A percentile compares a stretch with the other conserved stretches of the same genome.
These are phyloP conservation scores for Xenops minutus DNA, from an alignment of 2,797 vertebrate species.

Conservation along the genomic window DNA sequence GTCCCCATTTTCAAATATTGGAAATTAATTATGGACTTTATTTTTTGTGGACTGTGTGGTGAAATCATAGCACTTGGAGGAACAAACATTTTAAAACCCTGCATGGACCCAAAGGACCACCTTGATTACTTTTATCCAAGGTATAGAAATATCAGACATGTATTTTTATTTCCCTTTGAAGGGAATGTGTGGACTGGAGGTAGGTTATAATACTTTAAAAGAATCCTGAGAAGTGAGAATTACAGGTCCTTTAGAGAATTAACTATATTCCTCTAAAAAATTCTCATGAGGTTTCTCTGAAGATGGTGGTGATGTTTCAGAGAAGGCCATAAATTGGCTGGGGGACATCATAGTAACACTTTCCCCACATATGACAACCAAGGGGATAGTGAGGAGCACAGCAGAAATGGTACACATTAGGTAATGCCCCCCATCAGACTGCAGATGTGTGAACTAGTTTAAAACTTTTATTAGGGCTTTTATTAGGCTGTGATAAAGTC, in stretches of 20 bases:
- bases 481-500: slow-evolving; percentile 74
- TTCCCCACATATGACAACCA: not conserved
- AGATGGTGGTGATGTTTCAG: slow-evolving; percentile 30
- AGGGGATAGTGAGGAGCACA: not conserved
- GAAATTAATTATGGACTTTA: not conserved
- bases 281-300: slow-evolving; percentile 16
- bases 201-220: slow-evolving; percentile 11
- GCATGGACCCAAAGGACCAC: not conserved
- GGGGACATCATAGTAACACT: not conserved
- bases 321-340: slow-evolving; percentile 38
- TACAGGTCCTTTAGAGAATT: slow-evolving; percentile 50
- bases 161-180: slow-evolving; percentile 47
- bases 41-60: not conserved
- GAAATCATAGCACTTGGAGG: not conserved
- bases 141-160: slow-evolving; percentile 53
- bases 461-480: slow-evolving; percentile 78
- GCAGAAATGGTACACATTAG: slow-evolving; percentile 62
- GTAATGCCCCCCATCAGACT: slow-evolving; percentile 73
- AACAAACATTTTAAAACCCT: not conserved
- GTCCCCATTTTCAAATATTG: not conserved
- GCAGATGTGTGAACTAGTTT: slow-evolving; percentile 82
- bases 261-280: slow-evolving; percentile 22
- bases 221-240: slow-evolving; percentile 40
- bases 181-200: not conserved
- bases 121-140: slow-evolving; percentile 59